phyloP scores from a whole-genome alignment of 1,140 invertebrate species.

The Drosophila takahashii region DNA sequence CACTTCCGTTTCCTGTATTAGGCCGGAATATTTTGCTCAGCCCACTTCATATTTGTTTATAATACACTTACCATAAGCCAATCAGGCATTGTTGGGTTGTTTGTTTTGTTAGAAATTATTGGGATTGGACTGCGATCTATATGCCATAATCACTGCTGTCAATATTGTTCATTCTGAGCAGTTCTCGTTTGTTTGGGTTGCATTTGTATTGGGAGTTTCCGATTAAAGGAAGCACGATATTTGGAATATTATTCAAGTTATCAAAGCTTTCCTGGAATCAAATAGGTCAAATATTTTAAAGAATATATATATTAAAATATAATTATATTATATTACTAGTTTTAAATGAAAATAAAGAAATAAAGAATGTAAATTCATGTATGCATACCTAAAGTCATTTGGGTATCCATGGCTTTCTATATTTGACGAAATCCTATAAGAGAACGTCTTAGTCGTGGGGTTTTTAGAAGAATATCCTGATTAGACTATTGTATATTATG shows the following conservation, averaged over 20 bases:
- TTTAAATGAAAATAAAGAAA: too few species aligned
- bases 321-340: too few species aligned
- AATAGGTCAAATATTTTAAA: too few species aligned
- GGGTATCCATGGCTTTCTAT: too few species aligned
- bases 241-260: background rate
- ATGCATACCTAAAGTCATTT: too few species aligned
- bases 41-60: constrained; percentile 63
- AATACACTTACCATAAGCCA: constrained; percentile 35
- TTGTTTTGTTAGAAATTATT: constrained; percentile 36
- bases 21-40: constrained; percentile 54
- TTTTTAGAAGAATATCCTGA: too few species aligned
- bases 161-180: constrained; percentile 22
- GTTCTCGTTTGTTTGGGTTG: background rate
- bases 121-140: constrained; percentile 7
- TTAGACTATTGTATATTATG: too few species aligned
- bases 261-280: too few species aligned
- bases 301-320: too few species aligned
- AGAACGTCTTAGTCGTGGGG: too few species aligned
- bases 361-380: too few species aligned
- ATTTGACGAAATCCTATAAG: too few species aligned
- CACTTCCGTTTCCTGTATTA: constrained; percentile 79
- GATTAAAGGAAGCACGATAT: background rate
- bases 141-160: constrained; percentile 32
- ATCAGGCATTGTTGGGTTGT: constrained; percentile 35
- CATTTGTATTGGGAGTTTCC: background rate